Evolutionary conservation across 2,888 invertebrate species (phyloP).

Genomic region (Drosophila percnosoma): DNA sequence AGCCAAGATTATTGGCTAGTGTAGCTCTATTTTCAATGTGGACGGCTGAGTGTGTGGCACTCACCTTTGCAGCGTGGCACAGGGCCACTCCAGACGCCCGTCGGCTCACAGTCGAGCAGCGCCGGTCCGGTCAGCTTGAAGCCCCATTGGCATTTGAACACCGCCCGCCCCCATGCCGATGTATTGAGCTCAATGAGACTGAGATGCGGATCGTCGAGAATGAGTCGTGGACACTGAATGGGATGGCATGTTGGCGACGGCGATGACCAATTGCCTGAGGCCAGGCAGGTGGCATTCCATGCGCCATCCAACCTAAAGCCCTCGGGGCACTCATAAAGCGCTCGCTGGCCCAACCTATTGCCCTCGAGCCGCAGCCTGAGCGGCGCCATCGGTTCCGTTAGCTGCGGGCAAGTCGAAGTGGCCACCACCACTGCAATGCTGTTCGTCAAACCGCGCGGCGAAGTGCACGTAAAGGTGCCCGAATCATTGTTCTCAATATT

Average conservation of each 20-base stretch:
- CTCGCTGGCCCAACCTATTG: constrained; percentile 90
- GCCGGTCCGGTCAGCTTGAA: constrained; percentile 91
- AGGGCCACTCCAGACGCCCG: constrained; percentile 92
- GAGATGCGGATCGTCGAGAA: constrained; percentile 89
- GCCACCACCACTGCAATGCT: constrained; percentile 87
- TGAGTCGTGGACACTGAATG: constrained; percentile 91
- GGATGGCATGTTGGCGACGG: constrained; percentile 90
- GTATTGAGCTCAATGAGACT: constrained; percentile 92
- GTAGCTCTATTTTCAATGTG: background rate
- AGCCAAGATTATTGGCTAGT: background rate
- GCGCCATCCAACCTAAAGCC: constrained; percentile 92
- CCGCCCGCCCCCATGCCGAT: constrained; percentile 91
- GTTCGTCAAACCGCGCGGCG: constrained; percentile 90
- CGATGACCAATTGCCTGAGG: constrained; percentile 93
- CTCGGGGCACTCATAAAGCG: constrained; percentile 88
- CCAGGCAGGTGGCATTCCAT: constrained; percentile 92
- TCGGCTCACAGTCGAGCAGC: constrained; percentile 91
- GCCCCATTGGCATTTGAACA: constrained; percentile 94
- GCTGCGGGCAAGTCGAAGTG: constrained; percentile 89
- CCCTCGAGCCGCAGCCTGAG: constrained; percentile 91
- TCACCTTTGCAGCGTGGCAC: constrained; percentile 91
- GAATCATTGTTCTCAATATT: constrained; percentile 93
- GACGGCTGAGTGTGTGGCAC: constrained; percentile 60
- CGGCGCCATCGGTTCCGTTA: constrained; percentile 87
- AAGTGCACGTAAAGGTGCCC: constrained; percentile 93